Percentiles rank a stretch among this genome's conserved stretches.
Evolutionary conservation across 1,140 invertebrate species (phyloP).

Genomic region (Drosophila lacteicornis): DNA sequence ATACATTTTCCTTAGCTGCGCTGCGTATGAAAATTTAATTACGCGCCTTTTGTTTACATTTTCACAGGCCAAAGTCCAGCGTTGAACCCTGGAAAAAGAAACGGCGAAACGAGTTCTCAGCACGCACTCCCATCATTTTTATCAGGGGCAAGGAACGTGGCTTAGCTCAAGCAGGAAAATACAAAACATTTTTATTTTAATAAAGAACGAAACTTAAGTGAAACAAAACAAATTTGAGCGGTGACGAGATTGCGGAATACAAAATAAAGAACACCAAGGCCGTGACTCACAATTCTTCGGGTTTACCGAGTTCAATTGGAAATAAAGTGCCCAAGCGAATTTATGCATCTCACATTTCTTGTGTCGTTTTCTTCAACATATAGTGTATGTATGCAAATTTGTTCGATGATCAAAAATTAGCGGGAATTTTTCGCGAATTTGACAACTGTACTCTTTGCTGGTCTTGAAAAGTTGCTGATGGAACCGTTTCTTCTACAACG

Average conservation of each 20-base stretch:
- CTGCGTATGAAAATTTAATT: constrained; percentile 77
- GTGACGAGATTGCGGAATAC: background rate
- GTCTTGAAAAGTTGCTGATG: background rate
- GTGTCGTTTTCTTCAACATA: background rate
- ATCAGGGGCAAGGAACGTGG: background rate
- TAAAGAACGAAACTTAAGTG: background rate
- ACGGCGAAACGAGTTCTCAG: constrained; percentile 46
- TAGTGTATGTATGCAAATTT: constrained; percentile 7
- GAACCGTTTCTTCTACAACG: background rate
- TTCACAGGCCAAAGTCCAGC: constrained; percentile 59
- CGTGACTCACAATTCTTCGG: constrained; percentile 15
- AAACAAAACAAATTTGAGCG: constrained; percentile 1
- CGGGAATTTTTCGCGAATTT: background rate
- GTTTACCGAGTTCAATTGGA: constrained; percentile 2
- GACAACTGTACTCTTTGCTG: background rate
- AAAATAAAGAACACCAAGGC: background rate
- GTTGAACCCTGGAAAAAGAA: background rate
- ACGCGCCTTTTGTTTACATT: constrained; percentile 75
- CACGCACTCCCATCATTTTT: constrained; percentile 44
- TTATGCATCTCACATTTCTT: constrained; percentile 3
- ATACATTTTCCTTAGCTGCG: constrained; percentile 56
- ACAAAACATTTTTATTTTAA: constrained; percentile 12
- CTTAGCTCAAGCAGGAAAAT: constrained; percentile 7
- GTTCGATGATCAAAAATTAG: constrained; percentile 7
- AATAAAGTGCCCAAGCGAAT: background rate